Percentiles rank a stretch among this genome's conserved stretches.
Conservation (phyloP, 2,113 vertebrate genomes). For the Nanorana parkeri region DNA sequence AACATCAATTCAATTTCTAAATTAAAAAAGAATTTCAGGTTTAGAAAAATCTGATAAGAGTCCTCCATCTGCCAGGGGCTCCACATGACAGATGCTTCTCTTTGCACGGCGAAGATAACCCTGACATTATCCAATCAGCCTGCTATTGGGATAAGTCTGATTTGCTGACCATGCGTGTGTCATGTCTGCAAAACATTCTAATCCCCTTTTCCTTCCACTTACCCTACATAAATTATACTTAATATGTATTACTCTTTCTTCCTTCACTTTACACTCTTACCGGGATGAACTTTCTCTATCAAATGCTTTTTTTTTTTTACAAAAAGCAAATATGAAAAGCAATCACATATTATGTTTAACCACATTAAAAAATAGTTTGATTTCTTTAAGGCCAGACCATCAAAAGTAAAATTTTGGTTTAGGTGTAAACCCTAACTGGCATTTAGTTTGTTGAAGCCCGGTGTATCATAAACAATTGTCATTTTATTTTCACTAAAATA, state of each 20-base stretch:
- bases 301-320: background rate
- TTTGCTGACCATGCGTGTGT: slow-evolving; percentile 62
- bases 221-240: slow-evolving; percentile 55
- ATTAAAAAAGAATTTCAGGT: slow-evolving; percentile 61
- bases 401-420: no score
- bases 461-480: no score
- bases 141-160: slow-evolving; percentile 50
- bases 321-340: no score
- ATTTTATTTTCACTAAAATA: no score
- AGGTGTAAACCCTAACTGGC: no score
- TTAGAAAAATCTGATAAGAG: slow-evolving; percentile 66
- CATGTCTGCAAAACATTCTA: slow-evolving; percentile 65
- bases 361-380: no score
- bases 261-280: slow-evolving; percentile 32
- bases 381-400: no score
- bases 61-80: slow-evolving; percentile 62
- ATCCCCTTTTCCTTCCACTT: slow-evolving; percentile 63
- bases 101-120: slow-evolving; percentile 65
- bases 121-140: slow-evolving; percentile 60
- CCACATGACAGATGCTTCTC: slow-evolving; percentile 62
- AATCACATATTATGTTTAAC: no score
- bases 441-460: no score
- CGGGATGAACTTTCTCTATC: background rate
- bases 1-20: slow-evolving; percentile 61
- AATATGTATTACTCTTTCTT: slow-evolving; percentile 36